Base-by-base conservation (phyloP, 2,888 invertebrate genomes). In the Hymenopus coronatus region DNA sequence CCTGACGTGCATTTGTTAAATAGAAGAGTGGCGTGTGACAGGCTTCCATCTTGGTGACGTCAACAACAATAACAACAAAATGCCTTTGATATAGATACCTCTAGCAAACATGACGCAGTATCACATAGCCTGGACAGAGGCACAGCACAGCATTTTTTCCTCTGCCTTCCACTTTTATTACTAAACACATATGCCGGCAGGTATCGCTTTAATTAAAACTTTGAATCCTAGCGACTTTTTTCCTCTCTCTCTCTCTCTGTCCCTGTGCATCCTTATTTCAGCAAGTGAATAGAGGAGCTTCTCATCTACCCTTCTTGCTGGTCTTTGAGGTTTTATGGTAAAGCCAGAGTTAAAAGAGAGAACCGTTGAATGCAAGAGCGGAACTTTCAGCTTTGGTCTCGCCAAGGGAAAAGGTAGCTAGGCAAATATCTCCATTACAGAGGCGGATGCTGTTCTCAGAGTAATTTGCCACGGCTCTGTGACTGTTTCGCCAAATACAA, bases 151-250 rank as follows among this genome's bases (percentile, higher is more conserved):
- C 15, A 70, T 20, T 70, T 70, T 70, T 15, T 70, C 54, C 54
- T 70, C 25, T 70, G 54, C 25, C 54, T 70, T 20, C 54, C 54
- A 70, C 54, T 70, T 70, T 70, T 70, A 70, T 70, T 70, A 20
- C 54, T 70, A 70, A 70, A 70, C 54, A 70, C 86, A 86, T 81
- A 25, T 70, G 54, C 54, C 54, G 20, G 54, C 25, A 86, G 86
- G 86, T 86, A 86, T 86, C 70, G 81, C n/a, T 86, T 86, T 86
- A 86, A 86, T 86, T 86, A 86, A 86, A 86, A 81, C 30, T 81
- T 28, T 86, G 86, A 86, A 81, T 86, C 86, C 86, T 28, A 70
- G 54, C 54, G 54, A 86, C 85, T 30, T 85, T 70, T 15, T 15
- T 20, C 8, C 20, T 46, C 14, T 46, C 1, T 46, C 14, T 46